Base-by-base conservation (phyloP, 2,113 vertebrate species). In the Ciconia stormi region DNA sequence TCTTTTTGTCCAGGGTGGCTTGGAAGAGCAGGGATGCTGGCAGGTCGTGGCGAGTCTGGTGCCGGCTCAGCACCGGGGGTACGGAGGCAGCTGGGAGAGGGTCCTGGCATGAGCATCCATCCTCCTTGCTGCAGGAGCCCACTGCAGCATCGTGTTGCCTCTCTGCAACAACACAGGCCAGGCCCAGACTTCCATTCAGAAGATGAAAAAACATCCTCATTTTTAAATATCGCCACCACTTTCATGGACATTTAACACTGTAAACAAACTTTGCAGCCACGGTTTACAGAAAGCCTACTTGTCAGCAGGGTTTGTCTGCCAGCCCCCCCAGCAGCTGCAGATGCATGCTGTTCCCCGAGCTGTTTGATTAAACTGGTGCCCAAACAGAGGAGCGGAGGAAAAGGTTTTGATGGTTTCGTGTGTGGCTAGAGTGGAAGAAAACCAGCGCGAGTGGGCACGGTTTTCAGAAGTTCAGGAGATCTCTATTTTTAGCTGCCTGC, bases 41-140 rank as follows among this genome's bases (percentile, higher is more conserved):
- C 47, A 59, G 58, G n/a, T 40, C 3, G 1, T 2, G 0, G 4
- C 0, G 8, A 14, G 10, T 26, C 53, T 3, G 1, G 26, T 30
- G 69, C 52, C 2, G 0, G 7, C 46, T 55, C 3, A 1, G 52
- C 58, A 26, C 16, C 0, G 1, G 26, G 16, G 26, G 20, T 19
- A 16, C 1, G 1, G 55, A 76, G 38, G n/a, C 15, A 49, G 23
- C 52, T 2, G 7, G 73, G 44, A 82, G 30, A 42, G 8, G 18
- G 9, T 74, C 44, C 74, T 59, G 82, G 59, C 42, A 36, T 0
- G 0, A 47, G 5, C 42, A 52, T 20, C 62, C 21, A 0, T 7
- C 53, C 38, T 81, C 10, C 44, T 29, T 36, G 19, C 10, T 2
- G 2, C 1, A 0, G 32, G 32, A 83, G n/a, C 42, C 30, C 9